Evolutionary conservation across 2,888 invertebrate genomes (phyloP), one percentile per base, ranked within the genome.

Genomic region (Drosophila fungiperda): DNA sequence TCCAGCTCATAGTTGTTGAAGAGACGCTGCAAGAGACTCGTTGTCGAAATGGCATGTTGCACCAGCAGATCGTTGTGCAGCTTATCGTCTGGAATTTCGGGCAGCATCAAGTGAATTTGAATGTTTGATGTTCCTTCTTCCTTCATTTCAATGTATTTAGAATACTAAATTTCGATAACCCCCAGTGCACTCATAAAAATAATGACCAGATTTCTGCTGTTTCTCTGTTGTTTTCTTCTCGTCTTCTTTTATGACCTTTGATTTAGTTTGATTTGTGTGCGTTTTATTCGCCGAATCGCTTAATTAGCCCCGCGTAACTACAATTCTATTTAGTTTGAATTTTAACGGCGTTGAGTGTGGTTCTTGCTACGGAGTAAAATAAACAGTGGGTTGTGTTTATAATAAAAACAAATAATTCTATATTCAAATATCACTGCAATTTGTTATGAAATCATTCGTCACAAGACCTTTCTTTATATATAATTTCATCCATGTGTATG

Each of bases 1-100:
- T 91, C 79, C 70, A 92, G 45, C 23, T 90, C 87, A 48, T 92
- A 92, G 64, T 92, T 92, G 58, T 92, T 88, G 45, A 91, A 92
- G 23, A 92, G 83, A 0, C 87, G 86, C 20, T 70, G 80, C 61
- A 92, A 72, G 11, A 92, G 73, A 0, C 76, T 53, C 17, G 90
- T 84, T 8, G 92, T 91, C 12, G 91, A 87, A 36, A 83, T 83
- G 20, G 69, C 55, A 32, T 87, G 82, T 12, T 63, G 67, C n/a
- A 68, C 63, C 48, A 91, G 45, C 23, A 90, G 42, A 60, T 89
- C 86, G 23, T 89, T 79, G 52, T 90, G 83, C 9, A 91, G 72
- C 58, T 23, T 23, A 53, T 26, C 5, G 26, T 26, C 26, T 4
- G 26, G 26, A 4, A 4, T 26, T 26, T 26, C 26, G 26, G 26